A percentile compares a stretch with the other conserved stretches of the same genome.
Evolutionary conservation across 2,888 invertebrate genomes (phyloP).

Genomic region (Bellardia bayeri): DNA sequence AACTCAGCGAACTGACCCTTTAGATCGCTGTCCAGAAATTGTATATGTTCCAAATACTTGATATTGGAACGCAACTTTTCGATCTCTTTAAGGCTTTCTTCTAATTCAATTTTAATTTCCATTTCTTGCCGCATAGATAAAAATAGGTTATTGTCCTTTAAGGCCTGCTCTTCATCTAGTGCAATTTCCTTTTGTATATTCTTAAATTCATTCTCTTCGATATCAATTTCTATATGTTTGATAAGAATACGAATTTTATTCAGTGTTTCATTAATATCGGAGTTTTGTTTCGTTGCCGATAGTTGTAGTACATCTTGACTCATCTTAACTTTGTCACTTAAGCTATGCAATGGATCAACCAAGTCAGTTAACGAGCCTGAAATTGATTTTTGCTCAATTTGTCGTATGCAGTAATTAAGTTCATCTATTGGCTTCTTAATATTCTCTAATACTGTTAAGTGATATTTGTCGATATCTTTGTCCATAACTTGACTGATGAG

Average conservation of each 20-base stretch:
- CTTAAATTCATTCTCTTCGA: slow-evolving; percentile 82
- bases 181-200: slow-evolving; percentile 81
- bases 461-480: slow-evolving; percentile 81
- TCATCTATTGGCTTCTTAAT: slow-evolving; percentile 85
- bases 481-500: slow-evolving; percentile 86
- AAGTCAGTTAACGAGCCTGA: slow-evolving; percentile 82
- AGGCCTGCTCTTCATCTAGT: slow-evolving; percentile 79
- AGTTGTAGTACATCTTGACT: slow-evolving; percentile 80
- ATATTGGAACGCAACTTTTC: slow-evolving; percentile 78
- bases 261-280: slow-evolving; percentile 78
- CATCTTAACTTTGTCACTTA: slow-evolving; percentile 81
- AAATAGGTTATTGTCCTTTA: slow-evolving; percentile 79
- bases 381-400: slow-evolving; percentile 83
- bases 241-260: slow-evolving; percentile 80
- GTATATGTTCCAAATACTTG: slow-evolving; percentile 71
- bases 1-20: slow-evolving; percentile 40
- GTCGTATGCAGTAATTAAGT: slow-evolving; percentile 84
- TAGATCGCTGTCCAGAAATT: slow-evolving; percentile 54
- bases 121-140: slow-evolving; percentile 80
- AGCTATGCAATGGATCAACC: slow-evolving; percentile 81
- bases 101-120: slow-evolving; percentile 80
- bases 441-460: slow-evolving; percentile 85
- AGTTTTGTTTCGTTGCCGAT: slow-evolving; percentile 77
- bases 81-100: slow-evolving; percentile 81
- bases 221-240: slow-evolving; percentile 80